Percentiles rank a stretch among this genome's conserved stretches.
These are phyloP conservation scores for Tenthredo mesomela DNA, from an alignment of 2,888 invertebrate genomes.

Conservation along the genomic window DNA sequence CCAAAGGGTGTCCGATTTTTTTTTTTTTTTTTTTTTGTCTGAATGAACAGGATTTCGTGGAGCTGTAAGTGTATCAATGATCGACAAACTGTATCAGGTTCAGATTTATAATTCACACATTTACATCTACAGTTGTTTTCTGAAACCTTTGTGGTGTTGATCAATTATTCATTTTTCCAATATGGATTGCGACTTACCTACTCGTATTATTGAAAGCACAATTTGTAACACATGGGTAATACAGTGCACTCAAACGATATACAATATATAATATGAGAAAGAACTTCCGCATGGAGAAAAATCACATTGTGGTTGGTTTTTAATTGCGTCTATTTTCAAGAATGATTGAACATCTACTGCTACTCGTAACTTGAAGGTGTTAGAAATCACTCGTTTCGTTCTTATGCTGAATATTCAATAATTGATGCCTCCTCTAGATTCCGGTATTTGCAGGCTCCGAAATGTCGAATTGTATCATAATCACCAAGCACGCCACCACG, in stretches of 20 bases:
- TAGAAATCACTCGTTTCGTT: neutral
- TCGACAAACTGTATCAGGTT: neutral
- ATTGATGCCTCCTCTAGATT: neutral
- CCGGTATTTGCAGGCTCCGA: neutral
- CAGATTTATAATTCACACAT: neutral
- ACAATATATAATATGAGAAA: neutral
- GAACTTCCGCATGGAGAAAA: neutral
- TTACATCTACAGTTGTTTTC: neutral
- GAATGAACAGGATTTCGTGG: too few species aligned
- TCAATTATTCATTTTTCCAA: neutral
- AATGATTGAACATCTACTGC: neutral
- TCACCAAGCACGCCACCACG: neutral
- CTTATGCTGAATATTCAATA: neutral
- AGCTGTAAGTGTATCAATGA: neutral
- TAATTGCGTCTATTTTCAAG: too few species aligned
- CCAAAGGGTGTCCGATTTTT: too few species aligned
- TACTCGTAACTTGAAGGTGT: neutral
- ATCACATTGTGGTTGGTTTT: neutral
- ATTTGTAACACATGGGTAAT: too few species aligned
- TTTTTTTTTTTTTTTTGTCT: too few species aligned
- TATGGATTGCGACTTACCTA: neutral
- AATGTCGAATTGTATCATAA: conserved; percentile 7
- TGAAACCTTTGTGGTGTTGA: neutral
- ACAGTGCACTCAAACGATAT: neutral
- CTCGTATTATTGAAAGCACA: neutral